Conservation (phyloP, 2,888 invertebrate species). For the Eupithecia pulchellata region DNA sequence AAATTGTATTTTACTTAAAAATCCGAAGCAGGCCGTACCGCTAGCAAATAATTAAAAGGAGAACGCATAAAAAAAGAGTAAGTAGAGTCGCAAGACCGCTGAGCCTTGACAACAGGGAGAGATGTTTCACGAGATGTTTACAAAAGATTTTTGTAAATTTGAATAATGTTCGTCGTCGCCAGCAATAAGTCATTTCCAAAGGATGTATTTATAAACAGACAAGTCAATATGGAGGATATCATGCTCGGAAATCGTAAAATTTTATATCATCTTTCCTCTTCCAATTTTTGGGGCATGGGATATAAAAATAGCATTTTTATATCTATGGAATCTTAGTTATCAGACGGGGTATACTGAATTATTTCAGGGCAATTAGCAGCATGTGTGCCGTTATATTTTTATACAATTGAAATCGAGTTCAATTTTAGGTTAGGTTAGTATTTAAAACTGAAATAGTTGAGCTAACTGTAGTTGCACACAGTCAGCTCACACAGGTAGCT, state of each 20-base stretch:
- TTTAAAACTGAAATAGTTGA: too few relatives aligned
- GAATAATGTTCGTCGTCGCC: background rate
- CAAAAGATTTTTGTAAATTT: background rate
- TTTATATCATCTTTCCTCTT: conserved; percentile 33
- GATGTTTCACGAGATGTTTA: too few relatives aligned
- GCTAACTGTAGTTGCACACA: too few relatives aligned
- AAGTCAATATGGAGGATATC: conserved; percentile 39
- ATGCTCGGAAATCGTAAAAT: conserved; percentile 44
- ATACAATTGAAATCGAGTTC: background rate
- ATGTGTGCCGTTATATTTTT: background rate
- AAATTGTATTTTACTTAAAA: too few relatives aligned
- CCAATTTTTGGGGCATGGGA: conserved; percentile 21
- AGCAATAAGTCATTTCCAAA: conserved; percentile 20
- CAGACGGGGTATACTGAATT: background rate
- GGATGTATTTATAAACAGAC: conserved; percentile 31
- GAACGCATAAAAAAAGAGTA: too few relatives aligned
- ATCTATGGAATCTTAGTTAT: background rate
- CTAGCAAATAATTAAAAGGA: too few relatives aligned
- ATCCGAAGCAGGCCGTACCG: too few relatives aligned
- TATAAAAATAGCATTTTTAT: conserved; percentile 19
- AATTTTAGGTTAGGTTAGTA: background rate
- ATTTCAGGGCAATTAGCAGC: conserved; percentile 4
- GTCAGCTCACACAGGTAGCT: too few relatives aligned
- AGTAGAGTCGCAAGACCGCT: too few relatives aligned
- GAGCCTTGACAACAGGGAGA: too few relatives aligned